phyloP scores from a whole-genome alignment of 2,113 vertebrate species.

The Syngnathus floridae region DNA sequence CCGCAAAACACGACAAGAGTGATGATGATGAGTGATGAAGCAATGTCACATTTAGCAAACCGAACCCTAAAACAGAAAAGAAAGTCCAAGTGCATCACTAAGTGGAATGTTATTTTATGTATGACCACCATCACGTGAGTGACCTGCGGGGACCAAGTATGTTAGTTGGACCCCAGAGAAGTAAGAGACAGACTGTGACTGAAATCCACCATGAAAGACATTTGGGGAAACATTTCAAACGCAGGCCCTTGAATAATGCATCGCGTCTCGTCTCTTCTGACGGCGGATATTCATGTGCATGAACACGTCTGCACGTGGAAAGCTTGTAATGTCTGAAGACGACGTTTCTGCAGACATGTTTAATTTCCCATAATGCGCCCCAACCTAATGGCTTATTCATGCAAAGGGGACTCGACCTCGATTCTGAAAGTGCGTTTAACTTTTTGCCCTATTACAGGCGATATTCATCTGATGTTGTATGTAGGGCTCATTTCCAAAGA shows the following conservation, averaged over 20 bases:
- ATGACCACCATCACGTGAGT: constrained; percentile 23
- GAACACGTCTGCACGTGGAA: not conserved
- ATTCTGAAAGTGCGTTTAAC: constrained; percentile 51
- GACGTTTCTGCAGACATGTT: constrained; percentile 10
- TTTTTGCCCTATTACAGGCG: constrained; percentile 60
- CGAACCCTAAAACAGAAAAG: not conserved
- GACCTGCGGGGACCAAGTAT: constrained; percentile 33
- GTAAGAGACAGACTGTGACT: constrained; percentile 28
- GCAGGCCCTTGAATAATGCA: constrained; percentile 8
- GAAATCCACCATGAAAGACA: constrained; percentile 33
- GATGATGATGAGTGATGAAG: too few species aligned
- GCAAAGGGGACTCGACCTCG: constrained; percentile 37
- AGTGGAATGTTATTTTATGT: not conserved
- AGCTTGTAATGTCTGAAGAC: not conserved
- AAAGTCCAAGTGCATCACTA: not conserved
- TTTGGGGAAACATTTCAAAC: constrained; percentile 24
- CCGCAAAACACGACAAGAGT: too few species aligned
- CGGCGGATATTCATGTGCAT: constrained; percentile 2
- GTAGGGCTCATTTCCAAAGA: constrained; percentile 61
- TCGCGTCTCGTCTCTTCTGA: not conserved
- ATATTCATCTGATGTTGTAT: constrained; percentile 57
- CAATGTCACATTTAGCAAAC: not conserved
- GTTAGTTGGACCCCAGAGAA: constrained; percentile 30
- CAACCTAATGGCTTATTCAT: constrained; percentile 57
- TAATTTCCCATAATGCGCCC: constrained; percentile 32